phyloP scores from a whole-genome alignment of 1,140 invertebrate species.

The Pseudachorutes palmiensis region DNA sequence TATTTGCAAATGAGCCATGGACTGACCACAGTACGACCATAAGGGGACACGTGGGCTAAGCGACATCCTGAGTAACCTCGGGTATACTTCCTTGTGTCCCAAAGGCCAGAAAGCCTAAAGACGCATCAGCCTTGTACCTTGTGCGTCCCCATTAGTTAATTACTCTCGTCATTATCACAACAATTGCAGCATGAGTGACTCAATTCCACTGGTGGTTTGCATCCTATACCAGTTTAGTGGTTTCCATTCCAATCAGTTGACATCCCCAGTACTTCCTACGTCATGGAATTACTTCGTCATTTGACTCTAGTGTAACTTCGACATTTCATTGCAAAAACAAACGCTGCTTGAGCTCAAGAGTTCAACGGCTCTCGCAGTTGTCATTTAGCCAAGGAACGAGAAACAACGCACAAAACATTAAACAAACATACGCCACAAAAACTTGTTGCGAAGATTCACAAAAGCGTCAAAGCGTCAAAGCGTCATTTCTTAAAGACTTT shows the following conservation, averaged over 20 bases:
- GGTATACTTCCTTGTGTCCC: no score
- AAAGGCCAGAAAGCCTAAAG: no score
- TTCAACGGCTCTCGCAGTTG: background rate
- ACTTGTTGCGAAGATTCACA: background rate
- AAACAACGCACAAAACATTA: background rate
- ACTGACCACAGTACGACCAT: background rate
- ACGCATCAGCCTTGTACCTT: no score
- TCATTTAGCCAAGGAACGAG: background rate
- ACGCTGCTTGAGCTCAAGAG: background rate
- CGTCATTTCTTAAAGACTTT: background rate
- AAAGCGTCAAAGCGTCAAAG: background rate
- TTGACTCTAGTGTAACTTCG: background rate
- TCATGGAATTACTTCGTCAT: no score
- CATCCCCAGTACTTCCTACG: background rate
- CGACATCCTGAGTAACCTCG: background rate
- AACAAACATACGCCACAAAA: background rate
- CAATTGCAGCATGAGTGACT: background rate
- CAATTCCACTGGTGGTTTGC: background rate
- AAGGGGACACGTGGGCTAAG: background rate
- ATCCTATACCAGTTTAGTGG: background rate
- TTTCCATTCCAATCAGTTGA: background rate
- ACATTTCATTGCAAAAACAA: constrained; percentile 3
- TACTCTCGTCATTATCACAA: no score
- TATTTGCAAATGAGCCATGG: background rate
- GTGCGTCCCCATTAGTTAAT: no score